phyloP scores from a whole-genome alignment of 1,140 invertebrate species.

The Drosophila obscura region DNA sequence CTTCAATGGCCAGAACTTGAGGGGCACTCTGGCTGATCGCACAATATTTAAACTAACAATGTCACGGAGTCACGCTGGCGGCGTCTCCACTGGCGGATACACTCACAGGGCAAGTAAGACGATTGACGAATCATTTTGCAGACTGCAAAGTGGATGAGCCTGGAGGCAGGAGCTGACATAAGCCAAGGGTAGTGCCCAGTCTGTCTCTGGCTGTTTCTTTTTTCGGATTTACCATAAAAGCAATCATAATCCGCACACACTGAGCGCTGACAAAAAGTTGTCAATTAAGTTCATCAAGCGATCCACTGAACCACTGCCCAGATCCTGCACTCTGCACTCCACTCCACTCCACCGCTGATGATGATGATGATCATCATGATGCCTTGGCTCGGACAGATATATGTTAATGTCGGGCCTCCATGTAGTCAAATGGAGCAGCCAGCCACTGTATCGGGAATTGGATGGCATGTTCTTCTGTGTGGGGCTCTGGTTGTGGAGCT shows the following conservation, averaged over 20 bases:
- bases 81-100: too few relatives aligned
- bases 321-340: background rate
- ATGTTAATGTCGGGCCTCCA: slow-evolving; percentile 36
- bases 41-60: slow-evolving; percentile 76
- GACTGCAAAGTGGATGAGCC: too few relatives aligned
- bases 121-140: too few relatives aligned
- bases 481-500: background rate
- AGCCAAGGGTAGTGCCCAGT: too few relatives aligned
- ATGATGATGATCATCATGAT: background rate
- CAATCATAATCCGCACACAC: slow-evolving; percentile 78
- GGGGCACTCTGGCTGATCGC: slow-evolving; percentile 18
- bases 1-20: slow-evolving; percentile 19
- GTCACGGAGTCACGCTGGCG: background rate
- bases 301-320: too few relatives aligned
- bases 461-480: slow-evolving; percentile 2
- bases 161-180: too few relatives aligned
- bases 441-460: background rate
- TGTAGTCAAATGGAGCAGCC: slow-evolving; percentile 50
- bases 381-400: slow-evolving; percentile 15
- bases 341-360: too few relatives aligned
- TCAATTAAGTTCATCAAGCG: slow-evolving; percentile 73
- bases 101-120: too few relatives aligned
- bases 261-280: slow-evolving; percentile 78
- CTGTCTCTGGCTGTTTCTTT: too few relatives aligned
- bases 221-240: slow-evolving; percentile 65